Evolutionary conservation across 2,113 vertebrate species (phyloP).

Genomic region (Balaeniceps rex): DNA sequence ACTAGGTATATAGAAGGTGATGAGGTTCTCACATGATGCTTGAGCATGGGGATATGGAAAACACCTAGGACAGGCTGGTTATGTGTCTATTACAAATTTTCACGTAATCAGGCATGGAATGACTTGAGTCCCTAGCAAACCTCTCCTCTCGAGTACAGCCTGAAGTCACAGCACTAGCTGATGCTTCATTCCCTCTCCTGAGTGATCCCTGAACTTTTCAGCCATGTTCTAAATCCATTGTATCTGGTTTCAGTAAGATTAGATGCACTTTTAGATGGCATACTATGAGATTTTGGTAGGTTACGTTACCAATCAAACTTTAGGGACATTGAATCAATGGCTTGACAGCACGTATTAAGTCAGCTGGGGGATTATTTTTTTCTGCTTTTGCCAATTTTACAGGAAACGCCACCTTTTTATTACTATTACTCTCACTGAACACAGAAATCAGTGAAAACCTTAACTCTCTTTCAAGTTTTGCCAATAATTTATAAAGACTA

Average conservation of each 20-base stretch:
- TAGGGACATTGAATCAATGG: not conserved
- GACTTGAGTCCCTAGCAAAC: not conserved
- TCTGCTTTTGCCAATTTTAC: not conserved
- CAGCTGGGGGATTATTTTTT: not conserved
- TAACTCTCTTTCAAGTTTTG: not conserved
- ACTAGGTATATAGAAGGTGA: not conserved
- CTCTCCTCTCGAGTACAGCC: not conserved
- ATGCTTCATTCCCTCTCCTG: not conserved
- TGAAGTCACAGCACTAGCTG: not conserved
- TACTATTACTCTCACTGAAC: not conserved
- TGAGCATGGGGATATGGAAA: not conserved
- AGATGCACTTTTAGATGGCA: not conserved
- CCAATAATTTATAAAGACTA: not conserved
- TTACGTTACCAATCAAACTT: not conserved
- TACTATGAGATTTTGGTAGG: not conserved
- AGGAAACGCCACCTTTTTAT: not conserved
- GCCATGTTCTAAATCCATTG: not conserved
- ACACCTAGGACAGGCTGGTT: not conserved
- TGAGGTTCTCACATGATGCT: not conserved
- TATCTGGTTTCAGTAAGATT: not conserved
- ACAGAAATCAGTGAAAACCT: not conserved
- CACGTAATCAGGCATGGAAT: not conserved
- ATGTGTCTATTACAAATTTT: not conserved
- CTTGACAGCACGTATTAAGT: rapidly evolving
- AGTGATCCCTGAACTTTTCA: not conserved